Percentiles rank a stretch among this genome's conserved stretches.
phyloP scores from a whole-genome alignment of 2,888 invertebrate genomes.

The Tridacna gigas region DNA sequence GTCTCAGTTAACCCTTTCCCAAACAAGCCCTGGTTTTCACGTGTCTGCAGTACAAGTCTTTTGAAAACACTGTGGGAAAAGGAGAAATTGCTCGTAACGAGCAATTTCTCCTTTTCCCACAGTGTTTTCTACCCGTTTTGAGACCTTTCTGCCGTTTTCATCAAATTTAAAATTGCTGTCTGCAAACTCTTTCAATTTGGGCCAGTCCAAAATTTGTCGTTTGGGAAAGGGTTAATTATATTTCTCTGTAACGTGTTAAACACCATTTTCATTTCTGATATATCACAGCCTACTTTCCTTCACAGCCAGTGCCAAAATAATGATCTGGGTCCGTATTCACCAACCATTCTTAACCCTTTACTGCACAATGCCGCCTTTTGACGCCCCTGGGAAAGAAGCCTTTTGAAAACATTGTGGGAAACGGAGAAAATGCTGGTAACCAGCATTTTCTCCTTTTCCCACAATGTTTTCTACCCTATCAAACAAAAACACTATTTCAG shows the following conservation, averaged over 20 bases:
- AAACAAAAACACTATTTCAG: too few relatives aligned
- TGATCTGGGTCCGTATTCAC: too few relatives aligned
- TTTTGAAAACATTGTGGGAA: neutral
- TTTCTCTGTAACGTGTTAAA: too few relatives aligned
- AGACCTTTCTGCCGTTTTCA: too few relatives aligned
- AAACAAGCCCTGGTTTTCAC: neutral
- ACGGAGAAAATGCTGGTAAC: neutral
- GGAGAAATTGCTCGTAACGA: neutral
- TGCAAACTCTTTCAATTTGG: neutral
- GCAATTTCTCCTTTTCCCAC: neutral
- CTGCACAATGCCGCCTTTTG: neutral
- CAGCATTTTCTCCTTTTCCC: slow-evolving; percentile 2
- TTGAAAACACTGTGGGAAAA: slow-evolving; percentile 11
- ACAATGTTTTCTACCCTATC: neutral
- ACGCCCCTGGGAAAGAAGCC: neutral
- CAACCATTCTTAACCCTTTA: too few relatives aligned
- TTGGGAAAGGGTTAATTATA: slow-evolving; percentile 1
- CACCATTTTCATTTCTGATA: too few relatives aligned
- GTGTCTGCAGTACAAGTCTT: neutral
- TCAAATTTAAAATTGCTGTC: neutral
- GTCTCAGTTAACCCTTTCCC: neutral
- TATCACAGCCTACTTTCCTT: too few relatives aligned
- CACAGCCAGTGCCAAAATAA: too few relatives aligned
- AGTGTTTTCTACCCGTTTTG: neutral
- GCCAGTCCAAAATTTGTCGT: too few relatives aligned